These are phyloP conservation scores for Sapajus apella DNA, from an alignment of 2,113 vertebrate genomes.

Conservation along the genomic window DNA sequence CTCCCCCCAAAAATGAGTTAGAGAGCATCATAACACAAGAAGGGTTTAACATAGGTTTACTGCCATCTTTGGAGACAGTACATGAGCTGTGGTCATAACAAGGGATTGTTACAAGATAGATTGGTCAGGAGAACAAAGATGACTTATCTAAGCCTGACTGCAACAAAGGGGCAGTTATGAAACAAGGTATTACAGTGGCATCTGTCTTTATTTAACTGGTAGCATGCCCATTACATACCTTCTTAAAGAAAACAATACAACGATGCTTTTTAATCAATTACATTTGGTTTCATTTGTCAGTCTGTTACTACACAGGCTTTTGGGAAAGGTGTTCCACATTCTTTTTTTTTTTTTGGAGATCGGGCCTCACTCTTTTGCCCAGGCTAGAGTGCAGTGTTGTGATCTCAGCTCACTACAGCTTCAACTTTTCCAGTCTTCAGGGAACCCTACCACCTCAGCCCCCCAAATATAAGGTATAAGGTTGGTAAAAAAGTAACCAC, in stretches of 20 bases:
- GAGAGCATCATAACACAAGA: neutral
- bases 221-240: neutral
- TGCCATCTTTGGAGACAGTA: neutral
- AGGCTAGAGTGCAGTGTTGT: too few relatives aligned
- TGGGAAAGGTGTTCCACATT: neutral
- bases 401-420: too few relatives aligned
- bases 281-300: conserved; percentile 18
- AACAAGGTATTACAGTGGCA: neutral
- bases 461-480: too few relatives aligned
- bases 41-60: neutral
- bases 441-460: too few relatives aligned
- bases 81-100: neutral
- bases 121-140: conserved; percentile 12
- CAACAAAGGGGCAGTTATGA: neutral
- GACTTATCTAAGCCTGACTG: neutral
- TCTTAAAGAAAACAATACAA: neutral
- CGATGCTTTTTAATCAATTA: neutral
- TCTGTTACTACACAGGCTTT: neutral
- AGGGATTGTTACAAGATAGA: neutral
- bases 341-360: neutral
- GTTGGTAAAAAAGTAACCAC: too few relatives aligned
- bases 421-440: too few relatives aligned
- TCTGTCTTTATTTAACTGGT: neutral
- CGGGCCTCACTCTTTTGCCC: too few relatives aligned
- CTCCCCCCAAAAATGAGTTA: neutral